Conservation (phyloP, 1,140 invertebrate genomes). For the Notospermus geniculatus region DNA sequence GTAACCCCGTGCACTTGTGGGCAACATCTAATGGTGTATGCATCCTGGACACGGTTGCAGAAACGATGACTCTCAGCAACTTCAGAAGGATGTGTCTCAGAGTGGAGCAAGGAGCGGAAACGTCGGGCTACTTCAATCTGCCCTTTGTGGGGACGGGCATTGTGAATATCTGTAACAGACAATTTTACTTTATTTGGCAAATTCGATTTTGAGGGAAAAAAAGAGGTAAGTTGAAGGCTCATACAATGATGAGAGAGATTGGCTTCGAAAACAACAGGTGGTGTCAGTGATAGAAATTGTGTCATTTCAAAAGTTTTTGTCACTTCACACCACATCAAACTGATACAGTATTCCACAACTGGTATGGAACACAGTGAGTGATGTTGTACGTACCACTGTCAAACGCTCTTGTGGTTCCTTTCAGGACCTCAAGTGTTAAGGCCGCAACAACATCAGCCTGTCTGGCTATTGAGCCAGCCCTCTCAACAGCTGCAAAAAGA, state of each 20-base stretch:
- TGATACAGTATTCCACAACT: too few relatives aligned
- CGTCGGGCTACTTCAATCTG: slow-evolving; percentile 66
- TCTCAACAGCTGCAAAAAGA: slow-evolving; percentile 61
- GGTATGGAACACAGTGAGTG: too few relatives aligned
- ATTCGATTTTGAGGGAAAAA: too few relatives aligned
- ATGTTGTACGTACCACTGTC: slow-evolving; percentile 65
- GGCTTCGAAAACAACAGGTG: neutral
- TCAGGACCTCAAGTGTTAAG: slow-evolving; percentile 70
- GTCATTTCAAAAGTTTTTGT: too few relatives aligned
- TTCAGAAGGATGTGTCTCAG: slow-evolving; percentile 68
- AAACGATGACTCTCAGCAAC: slow-evolving; percentile 72
- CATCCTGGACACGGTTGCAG: slow-evolving; percentile 72
- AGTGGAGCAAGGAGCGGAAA: slow-evolving; percentile 67
- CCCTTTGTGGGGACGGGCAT: slow-evolving; percentile 67
- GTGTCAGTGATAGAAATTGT: neutral
- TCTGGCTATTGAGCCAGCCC: slow-evolving; percentile 63
- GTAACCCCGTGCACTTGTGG: slow-evolving; percentile 71
- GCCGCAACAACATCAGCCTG: slow-evolving; percentile 75
- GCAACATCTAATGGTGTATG: slow-evolving; percentile 71
- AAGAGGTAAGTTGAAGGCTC: too few relatives aligned
- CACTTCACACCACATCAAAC: too few relatives aligned
- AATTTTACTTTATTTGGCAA: neutral
- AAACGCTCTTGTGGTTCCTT: slow-evolving; percentile 71
- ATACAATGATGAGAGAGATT: too few relatives aligned
- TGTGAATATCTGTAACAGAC: slow-evolving; percentile 63